Base-by-base conservation (phyloP, 2,888 invertebrate genomes). In the Eilema griseolum region DNA sequence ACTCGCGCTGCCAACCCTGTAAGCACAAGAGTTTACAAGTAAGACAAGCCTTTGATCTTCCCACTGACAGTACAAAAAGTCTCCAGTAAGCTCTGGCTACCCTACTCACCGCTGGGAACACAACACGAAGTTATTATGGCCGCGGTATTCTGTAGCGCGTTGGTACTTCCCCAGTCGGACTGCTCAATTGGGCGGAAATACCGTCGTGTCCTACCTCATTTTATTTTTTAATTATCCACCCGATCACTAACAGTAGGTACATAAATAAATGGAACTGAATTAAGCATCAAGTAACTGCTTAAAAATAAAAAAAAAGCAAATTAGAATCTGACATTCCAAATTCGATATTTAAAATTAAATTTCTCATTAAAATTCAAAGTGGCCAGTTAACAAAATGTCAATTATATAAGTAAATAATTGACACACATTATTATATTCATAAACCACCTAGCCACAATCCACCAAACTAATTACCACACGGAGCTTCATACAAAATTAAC, bases 401-500 rank as follows among this genome's bases (percentile, higher is more conserved):
- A 61, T 61, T 33, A 37, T 24, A 62, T 61, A 24, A 37, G 31
- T 33, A 62, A 33, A 62, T 33, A 14, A 16, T 62, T 41, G 37
- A 62, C 62, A 61, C 24, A 37, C 24, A 24, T 59, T 26, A 52
- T 62, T 41, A 37, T 62, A 62, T 62, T 62, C 62, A 62, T 59
- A 57, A 59, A 26, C 66, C 24, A 57, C 4, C 26, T 11, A 12
- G 59, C 26, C 57, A 66, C 37, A 66, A 20, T 59, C 68, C 56
- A 24, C 16, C 57, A 59, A 57, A 23, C 37, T 64, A 69, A 69
- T 69, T 69, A 62, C 59, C 24, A 37, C 16, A 23, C 46, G 23
- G 16, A 68, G 31, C 26, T 33, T 69, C 66, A 59, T 59, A 59
- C 68, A 26, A 61, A 68, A 59, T 69, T 64, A 72, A 62, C 72